Evolutionary conservation across 2,888 invertebrate genomes (phyloP).

Genomic region (Agrochola circellaris): DNA sequence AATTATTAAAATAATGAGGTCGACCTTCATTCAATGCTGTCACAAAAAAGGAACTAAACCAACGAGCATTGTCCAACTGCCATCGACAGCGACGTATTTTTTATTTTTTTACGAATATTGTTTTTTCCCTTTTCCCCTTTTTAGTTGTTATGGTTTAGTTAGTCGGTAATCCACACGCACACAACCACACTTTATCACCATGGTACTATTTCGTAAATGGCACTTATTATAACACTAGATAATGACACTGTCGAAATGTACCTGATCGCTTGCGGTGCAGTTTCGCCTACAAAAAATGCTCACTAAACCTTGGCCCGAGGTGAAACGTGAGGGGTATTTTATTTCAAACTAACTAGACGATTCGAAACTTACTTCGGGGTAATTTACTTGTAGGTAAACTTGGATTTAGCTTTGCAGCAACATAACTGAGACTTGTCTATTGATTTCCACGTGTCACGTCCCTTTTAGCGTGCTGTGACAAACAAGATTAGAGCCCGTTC

Average conservation of each 20-base stretch:
- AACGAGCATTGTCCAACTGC: constrained; percentile 75
- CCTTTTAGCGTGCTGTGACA: constrained; percentile 47
- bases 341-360: constrained; percentile 60
- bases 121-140: constrained; percentile 60
- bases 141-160: constrained; percentile 82
- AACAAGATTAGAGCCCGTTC: constrained; percentile 60
- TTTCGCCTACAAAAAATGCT: constrained; percentile 69
- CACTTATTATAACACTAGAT: constrained; percentile 77
- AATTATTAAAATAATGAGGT: constrained; percentile 82
- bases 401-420: constrained; percentile 29
- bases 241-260: constrained; percentile 77
- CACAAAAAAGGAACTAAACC: constrained; percentile 69
- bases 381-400: constrained; percentile 39
- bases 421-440: constrained; percentile 42
- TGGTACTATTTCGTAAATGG: constrained; percentile 71
- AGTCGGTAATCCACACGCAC: constrained; percentile 84
- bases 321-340: constrained; percentile 72
- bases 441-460: constrained; percentile 47
- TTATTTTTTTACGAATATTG: constrained; percentile 47
- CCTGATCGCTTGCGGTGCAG: constrained; percentile 78
- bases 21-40: constrained; percentile 77
- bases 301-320: constrained; percentile 71
- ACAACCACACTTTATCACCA: constrained; percentile 88
- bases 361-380: constrained; percentile 16
- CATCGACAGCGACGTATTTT: constrained; percentile 72